Conservation (phyloP, 2,888 invertebrate species). For the Argyresthia albistria region DNA sequence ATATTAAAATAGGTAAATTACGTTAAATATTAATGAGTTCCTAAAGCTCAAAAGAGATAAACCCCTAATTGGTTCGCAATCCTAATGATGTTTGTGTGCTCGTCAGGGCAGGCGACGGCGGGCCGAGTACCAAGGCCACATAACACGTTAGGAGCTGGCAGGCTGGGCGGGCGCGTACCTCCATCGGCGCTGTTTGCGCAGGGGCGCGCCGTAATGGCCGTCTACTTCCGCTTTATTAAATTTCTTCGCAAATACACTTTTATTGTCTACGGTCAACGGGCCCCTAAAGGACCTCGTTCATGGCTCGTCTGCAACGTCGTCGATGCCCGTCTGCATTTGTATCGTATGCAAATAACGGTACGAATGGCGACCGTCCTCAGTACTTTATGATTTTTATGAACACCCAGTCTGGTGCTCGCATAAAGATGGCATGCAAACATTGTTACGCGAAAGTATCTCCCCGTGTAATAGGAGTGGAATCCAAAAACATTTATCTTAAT, state of each 20-base stretch:
- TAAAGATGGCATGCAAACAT: slow-evolving; percentile 2
- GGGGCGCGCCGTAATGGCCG: slow-evolving; percentile 48
- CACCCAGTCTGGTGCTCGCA: not conserved
- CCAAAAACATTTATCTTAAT: no score
- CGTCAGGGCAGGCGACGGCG: not conserved
- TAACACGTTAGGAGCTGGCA: not conserved
- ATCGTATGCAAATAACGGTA: slow-evolving; percentile 64
- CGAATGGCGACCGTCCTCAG: slow-evolving; percentile 48
- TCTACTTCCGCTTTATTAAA: slow-evolving; percentile 71
- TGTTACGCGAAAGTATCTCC: not conserved
- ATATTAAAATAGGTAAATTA: no score
- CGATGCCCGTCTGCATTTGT: slow-evolving; percentile 51
- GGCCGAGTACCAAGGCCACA: no score
- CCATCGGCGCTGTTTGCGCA: slow-evolving; percentile 14
- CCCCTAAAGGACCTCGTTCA: slow-evolving; percentile 41
- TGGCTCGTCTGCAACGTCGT: slow-evolving; percentile 22
- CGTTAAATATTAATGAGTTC: no score
- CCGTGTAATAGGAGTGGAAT: not conserved
- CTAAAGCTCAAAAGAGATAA: no score
- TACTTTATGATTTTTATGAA: slow-evolving; percentile 49
- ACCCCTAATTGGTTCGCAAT: not conserved
- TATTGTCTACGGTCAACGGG: slow-evolving; percentile 58
- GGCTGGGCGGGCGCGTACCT: not conserved
- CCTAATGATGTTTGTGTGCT: not conserved
- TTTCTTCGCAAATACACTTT: slow-evolving; percentile 71